These are phyloP conservation scores for Propithecus perrieri DNA, from an alignment of 2,797 vertebrate genomes.

Conservation along the genomic window DNA sequence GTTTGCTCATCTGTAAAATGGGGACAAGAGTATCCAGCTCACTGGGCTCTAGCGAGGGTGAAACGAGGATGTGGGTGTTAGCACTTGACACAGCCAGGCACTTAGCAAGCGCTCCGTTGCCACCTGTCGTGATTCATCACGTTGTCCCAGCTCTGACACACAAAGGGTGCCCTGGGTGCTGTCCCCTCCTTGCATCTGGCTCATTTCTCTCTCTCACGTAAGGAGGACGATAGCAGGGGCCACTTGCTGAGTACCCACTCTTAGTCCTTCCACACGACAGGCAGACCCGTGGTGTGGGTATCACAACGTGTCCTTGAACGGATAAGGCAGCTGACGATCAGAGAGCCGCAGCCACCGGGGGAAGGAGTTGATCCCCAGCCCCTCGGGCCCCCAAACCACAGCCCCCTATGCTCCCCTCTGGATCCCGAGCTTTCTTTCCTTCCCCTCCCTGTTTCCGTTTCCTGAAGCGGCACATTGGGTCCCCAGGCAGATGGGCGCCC, in stretches of 20 bases:
- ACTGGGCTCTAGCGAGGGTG: not conserved
- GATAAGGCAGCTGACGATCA: not conserved
- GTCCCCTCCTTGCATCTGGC: not conserved
- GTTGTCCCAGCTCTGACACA: not conserved
- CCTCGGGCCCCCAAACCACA: not conserved
- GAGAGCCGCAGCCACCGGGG: not conserved
- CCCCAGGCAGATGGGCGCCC: not conserved
- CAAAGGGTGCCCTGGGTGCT: not conserved
- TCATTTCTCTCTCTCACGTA: not conserved
- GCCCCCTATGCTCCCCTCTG: not conserved
- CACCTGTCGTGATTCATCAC: no score
- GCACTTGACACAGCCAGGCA: not conserved
- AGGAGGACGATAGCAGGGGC: not conserved
- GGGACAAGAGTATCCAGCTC: not conserved
- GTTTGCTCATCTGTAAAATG: slow-evolving; percentile 24
- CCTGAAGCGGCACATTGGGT: not conserved
- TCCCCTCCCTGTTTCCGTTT: not conserved
- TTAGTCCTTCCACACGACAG: not conserved
- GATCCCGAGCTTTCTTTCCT: not conserved
- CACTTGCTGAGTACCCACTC: not conserved
- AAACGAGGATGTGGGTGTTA: not conserved
- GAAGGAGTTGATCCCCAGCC: not conserved
- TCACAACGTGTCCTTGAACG: not conserved
- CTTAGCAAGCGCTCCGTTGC: rapidly evolving
- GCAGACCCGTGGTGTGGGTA: not conserved